These are phyloP conservation scores for Sebastes schlegelii DNA, from an alignment of 2,113 vertebrate species.

Conservation along the genomic window DNA sequence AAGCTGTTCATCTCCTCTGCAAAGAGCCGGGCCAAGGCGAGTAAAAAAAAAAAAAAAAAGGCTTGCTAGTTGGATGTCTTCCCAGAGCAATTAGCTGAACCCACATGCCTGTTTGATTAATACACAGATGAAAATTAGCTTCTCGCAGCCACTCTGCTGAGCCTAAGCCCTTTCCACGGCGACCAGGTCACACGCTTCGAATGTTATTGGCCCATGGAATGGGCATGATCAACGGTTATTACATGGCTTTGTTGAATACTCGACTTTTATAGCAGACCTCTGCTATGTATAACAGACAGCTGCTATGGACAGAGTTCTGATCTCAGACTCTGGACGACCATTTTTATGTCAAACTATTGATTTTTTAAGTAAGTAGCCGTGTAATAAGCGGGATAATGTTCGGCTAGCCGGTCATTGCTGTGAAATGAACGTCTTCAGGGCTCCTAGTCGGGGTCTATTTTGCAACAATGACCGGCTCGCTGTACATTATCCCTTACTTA, in stretches of 20 bases:
- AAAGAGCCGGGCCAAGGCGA: conserved; percentile 45
- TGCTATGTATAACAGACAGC: too few species aligned
- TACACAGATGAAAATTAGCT: conserved; percentile 76
- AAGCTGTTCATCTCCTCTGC: conserved; percentile 61
- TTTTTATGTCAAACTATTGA: too few species aligned
- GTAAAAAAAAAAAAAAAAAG: conserved; percentile 23
- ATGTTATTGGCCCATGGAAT: not conserved
- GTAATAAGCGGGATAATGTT: too few species aligned
- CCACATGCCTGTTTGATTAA: conserved; percentile 82
- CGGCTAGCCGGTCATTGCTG: too few species aligned
- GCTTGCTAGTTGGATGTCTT: conserved; percentile 72
- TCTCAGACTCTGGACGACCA: too few species aligned
- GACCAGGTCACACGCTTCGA: conserved; percentile 16
- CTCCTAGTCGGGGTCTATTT: too few species aligned
- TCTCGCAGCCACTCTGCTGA: conserved; percentile 45
- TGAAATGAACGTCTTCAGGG: too few species aligned
- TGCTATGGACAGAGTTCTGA: too few species aligned
- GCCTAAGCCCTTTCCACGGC: conserved; percentile 16
- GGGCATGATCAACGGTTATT: not conserved
- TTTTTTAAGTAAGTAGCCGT: too few species aligned
- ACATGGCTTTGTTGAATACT: too few species aligned
- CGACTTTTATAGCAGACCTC: too few species aligned
- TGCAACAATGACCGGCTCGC: too few species aligned
- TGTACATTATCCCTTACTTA: not conserved
- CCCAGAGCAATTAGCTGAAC: conserved; percentile 81